Evolutionary conservation across 2,797 vertebrate genomes (phyloP), one percentile per base, ranked within the genome.

Genomic region (Hippopotamyrus pictus): DNA sequence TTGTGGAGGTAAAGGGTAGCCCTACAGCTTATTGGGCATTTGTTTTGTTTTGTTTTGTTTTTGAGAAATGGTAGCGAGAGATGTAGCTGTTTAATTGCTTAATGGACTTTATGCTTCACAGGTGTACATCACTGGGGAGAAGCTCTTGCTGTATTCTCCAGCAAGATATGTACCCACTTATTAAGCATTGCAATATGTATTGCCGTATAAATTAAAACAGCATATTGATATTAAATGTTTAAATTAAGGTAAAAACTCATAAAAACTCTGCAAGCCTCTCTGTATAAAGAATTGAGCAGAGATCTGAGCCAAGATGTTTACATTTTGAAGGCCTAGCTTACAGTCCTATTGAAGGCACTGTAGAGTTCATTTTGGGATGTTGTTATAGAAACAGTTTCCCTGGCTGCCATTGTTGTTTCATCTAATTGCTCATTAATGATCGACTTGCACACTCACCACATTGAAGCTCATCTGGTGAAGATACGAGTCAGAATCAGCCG

Each of bases 391-490:
- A 65, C 57, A 48, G 57, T 12, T 37, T 65, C 57, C 5, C 54
- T 54, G 89, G 57, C 59, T 37, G 57, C 59, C 62, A 25, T 73
- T 54, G 50, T 48, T 54, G 46, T 44, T 89, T 25, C 25, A 44
- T 46, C 83, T 69, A 89, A 89, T 89, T 86, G 89, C 89, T 89
- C 84, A 53, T 69, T 89, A 89, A 89, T 73, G 89, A 89, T 87
- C 48, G n/a, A 54, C 25, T 86, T 41, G 25, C 84, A 29, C 48
- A 33, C 46, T 37, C 82, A 4, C 57, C 8, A 50, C 33, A 44
- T 86, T 46, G 44, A 62, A 48, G 54, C 33, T 25, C 62, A 73
- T 73, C 50, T 59, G 17, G 12, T 22, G 48, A 86, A 41, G 89
- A 62, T 85, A 22, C 29, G 17, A 82, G 83, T 69, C 62, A 48